Conservation (phyloP, 2,888 invertebrate species). For the Podabrus alpinus region DNA sequence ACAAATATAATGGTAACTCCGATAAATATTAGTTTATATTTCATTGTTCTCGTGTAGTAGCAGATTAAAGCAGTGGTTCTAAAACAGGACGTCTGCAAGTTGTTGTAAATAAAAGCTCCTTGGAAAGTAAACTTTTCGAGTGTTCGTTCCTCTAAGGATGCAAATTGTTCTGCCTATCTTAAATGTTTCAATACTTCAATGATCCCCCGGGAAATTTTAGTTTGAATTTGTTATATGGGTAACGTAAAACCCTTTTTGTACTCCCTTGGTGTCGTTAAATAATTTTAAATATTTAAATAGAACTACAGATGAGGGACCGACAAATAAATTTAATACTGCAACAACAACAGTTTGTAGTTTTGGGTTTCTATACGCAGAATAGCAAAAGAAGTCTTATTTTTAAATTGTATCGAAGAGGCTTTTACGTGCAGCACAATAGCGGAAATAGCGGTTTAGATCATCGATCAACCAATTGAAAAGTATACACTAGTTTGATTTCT, state of each 20-base stretch:
- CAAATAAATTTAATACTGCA: neutral
- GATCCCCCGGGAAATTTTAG: neutral
- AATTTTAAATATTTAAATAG: no score
- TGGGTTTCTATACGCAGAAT: no score
- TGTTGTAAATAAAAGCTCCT: neutral
- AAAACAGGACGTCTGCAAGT: neutral
- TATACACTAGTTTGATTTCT: neutral
- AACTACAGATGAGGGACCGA: no score
- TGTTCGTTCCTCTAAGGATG: no score
- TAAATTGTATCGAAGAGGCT: no score
- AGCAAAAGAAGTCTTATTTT: no score
- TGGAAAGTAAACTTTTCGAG: no score
- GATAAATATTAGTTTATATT: neutral
- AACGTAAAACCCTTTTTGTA: neutral
- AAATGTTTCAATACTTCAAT: no score
- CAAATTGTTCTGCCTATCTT: no score
- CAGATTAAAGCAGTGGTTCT: neutral
- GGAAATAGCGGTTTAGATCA: neutral
- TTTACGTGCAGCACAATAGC: neutral
- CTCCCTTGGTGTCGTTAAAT: no score
- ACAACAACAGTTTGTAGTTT: no score
- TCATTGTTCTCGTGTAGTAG: neutral
- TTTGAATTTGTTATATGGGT: neutral
- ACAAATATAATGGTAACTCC: neutral
- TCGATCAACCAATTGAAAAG: neutral